Evolutionary conservation across 2,888 invertebrate species (phyloP), one percentile per base, ranked within the genome.

Genomic region (Agrochola lychnidis): DNA sequence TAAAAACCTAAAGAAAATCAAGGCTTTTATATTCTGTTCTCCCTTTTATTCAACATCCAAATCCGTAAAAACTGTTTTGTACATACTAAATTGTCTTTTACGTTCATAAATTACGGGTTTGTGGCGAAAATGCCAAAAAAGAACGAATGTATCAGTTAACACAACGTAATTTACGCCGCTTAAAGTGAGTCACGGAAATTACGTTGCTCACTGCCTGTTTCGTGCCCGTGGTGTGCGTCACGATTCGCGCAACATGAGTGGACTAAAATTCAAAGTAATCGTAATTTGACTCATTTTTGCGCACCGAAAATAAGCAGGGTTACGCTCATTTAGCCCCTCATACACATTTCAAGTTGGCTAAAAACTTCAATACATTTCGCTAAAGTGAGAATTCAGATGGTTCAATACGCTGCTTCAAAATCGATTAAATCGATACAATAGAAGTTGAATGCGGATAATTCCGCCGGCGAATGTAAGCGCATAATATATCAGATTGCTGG

Each of bases 401-500:
- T n/a, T n/a, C 14, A 51, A 51, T 25, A 16, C 22, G 25, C 22
- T 42, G 22, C 25, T 64, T 36, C 40, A 36, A 64, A 68, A 64
- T 64, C 67, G 63, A 81, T 81, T 75, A 75, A 63, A 72, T 36
- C 61, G 68, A 71, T 68, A 81, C 59, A 82, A 68, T 66, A 61
- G 62, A 30, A 36, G 48, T 30, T 70, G 76, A 73, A 67, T 61
- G 67, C 9, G 5, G 57, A 71, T 81, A 73, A 78, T 83, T 76
- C 70, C 22, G 7, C 25, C 36, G 22, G 67, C 2, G 56, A 70
- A 75, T 70, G 69, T 73, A 74, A 78, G 62, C 63, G 70, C 63
- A 78, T 83, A 83, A 84, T 82, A 84, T 84, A 82, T 85, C 73
- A 74, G 73, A 82, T 85, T 79, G 78, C 70, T 70, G 42, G 72